These are phyloP conservation scores for Caracal caracal DNA, from an alignment of 2,113 vertebrate species.

Conservation along the genomic window DNA sequence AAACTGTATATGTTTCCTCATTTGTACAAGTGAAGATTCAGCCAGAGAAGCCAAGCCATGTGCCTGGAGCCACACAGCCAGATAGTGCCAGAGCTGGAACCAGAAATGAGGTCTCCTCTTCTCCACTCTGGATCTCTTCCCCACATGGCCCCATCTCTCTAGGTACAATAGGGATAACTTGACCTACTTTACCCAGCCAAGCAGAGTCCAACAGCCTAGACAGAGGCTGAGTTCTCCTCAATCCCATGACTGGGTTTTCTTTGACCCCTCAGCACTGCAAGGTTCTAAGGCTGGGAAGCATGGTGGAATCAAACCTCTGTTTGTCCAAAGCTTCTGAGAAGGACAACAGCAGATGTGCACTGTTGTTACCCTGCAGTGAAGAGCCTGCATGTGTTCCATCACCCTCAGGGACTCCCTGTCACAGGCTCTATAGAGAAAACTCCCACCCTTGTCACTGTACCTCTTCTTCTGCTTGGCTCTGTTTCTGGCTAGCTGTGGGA, in stretches of 20 bases:
- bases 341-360: neutral
- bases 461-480: neutral
- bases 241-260: neutral
- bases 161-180: neutral
- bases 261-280: neutral
- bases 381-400: neutral
- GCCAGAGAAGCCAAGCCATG: neutral
- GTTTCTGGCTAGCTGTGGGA: neutral
- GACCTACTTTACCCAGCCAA: neutral
- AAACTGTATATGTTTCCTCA: fast-evolving
- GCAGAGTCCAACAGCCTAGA: neutral
- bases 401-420: neutral
- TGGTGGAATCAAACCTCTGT: neutral
- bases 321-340: neutral
- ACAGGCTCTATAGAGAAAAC: neutral
- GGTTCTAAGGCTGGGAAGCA: neutral
- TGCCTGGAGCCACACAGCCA: neutral
- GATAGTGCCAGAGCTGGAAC: neutral
- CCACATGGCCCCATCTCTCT: neutral
- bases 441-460: neutral
- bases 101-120: neutral
- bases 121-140: neutral
- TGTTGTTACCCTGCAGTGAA: neutral
- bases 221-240: neutral
- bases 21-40: neutral